phyloP scores from a whole-genome alignment of 2,888 invertebrate species.

The Parasteatoda lunata region DNA sequence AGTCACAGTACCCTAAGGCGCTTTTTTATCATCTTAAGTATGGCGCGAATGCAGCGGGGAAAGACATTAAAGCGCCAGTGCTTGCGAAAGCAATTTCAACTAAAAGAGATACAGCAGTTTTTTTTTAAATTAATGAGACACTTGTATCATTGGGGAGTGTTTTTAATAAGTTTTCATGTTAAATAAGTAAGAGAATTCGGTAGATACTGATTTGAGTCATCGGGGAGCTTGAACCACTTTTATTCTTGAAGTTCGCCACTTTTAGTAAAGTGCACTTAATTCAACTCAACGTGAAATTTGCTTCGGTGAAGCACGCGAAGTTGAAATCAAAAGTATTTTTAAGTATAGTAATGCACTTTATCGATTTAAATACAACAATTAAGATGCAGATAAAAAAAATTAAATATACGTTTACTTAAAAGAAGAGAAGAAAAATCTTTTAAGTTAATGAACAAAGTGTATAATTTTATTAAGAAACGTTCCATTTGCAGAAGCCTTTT shows the following conservation, averaged over 20 bases:
- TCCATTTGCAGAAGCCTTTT: no score
- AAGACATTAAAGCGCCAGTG: conserved; percentile 23
- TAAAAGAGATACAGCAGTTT: conserved; percentile 34
- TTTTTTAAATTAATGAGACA: conserved; percentile 49
- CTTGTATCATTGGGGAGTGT: conserved; percentile 27
- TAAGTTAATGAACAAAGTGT: no score
- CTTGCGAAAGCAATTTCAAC: conserved; percentile 59
- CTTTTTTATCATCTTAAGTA: conserved; percentile 22
- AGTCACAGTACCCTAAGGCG: conserved; percentile 31
- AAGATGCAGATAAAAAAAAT: no score
- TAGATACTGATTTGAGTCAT: conserved; percentile 19
- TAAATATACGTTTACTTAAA: no score
- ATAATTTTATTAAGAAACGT: no score
- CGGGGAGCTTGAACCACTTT: conserved; percentile 3
- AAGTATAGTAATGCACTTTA: no score
- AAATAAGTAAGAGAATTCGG: conserved; percentile 1
- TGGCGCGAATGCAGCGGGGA: background rate
- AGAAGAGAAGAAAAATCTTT: no score
- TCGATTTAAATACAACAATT: no score
- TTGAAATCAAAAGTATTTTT: no score
- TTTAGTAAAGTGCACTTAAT: no score
- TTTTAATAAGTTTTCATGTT: conserved; percentile 51
- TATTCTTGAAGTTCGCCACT: background rate
- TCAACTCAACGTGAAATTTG: no score
- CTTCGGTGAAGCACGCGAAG: no score